Evolutionary conservation across 2,888 invertebrate genomes (phyloP), one percentile per base, ranked within the genome.

Genomic region (Gastracanthus pulcherrimus): DNA sequence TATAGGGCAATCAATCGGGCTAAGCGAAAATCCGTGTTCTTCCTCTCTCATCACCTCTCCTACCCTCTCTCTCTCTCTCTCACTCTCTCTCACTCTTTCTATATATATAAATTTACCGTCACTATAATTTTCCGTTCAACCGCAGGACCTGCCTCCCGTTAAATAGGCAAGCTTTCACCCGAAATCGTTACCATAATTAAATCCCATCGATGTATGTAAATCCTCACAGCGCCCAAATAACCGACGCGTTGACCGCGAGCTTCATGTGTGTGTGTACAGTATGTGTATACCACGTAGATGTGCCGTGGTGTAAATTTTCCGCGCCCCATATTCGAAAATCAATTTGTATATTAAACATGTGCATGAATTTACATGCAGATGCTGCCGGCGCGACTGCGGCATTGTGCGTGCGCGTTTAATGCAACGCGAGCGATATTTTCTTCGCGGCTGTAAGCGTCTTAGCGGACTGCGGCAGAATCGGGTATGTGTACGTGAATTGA

Each of bases 311-410:
- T 75, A 45, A 75, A 81, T 81, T 81, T 81, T 81, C 81, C 36
- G 38, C 31, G 6, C 16, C 38, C 48, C 45, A 55, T 38, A 75
- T 75, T 77, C 77, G 69, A 74, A 74, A 81, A 78, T 81, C 77
- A 74, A 77, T 81, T 81, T 81, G 51, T 77, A 41, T 38, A 75
- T 75, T 78, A 70, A 69, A 31, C 51, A 74, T 74, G 74, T 78
- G 75, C 77, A 78, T 78, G 51, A 62, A 81, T 81, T 81, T 81
- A 64, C 81, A 81, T 78, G 38, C 9, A 36, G 23, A 41, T 67
- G n/a, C n/a, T 62, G 41, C 34, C 34, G 62, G n/a, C 62, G 7
- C n/a, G n/a, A 29, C 36, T 26, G 51, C 26, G 11, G 48, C 31
- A 60, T 69, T 60, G 69, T 60, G 16, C 29, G 29, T 11, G 26